phyloP scores from a whole-genome alignment of 2,113 vertebrate species.

The Nerophis ophidion region DNA sequence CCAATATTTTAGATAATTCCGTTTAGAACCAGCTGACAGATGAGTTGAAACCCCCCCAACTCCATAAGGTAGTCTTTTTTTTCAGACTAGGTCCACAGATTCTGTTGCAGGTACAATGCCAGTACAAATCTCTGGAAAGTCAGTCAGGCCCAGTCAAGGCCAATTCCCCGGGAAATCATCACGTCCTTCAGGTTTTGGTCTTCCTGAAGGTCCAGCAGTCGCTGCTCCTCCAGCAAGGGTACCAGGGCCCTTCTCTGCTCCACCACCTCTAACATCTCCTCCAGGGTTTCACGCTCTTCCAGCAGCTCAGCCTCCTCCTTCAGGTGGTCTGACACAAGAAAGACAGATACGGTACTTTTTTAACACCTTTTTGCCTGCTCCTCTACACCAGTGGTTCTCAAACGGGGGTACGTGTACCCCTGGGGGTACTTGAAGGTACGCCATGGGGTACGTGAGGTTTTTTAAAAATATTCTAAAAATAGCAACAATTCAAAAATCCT shows the following conservation, averaged over 20 bases:
- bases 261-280: conserved; percentile 94
- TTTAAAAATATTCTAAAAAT: too few relatives aligned
- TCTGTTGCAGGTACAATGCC: background rate
- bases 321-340: conserved; percentile 77
- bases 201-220: conserved; percentile 81
- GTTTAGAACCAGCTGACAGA: too few relatives aligned
- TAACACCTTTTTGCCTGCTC: too few relatives aligned
- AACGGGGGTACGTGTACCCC: too few relatives aligned
- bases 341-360: background rate
- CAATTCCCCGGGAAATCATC: conserved; percentile 82
- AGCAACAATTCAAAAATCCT: too few relatives aligned
- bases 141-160: conserved; percentile 83
- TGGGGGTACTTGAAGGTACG: too few relatives aligned
- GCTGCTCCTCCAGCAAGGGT: conserved; percentile 86
- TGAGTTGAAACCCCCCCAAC: too few relatives aligned
- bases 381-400: too few relatives aligned
- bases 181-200: conserved; percentile 84
- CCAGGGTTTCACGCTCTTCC: conserved; percentile 87
- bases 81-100: too few relatives aligned
- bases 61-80: too few relatives aligned
- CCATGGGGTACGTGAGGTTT: too few relatives aligned
- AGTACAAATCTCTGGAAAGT: conserved; percentile 4
- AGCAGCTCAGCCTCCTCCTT: conserved; percentile 83
- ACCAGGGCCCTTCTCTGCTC: conserved; percentile 90
- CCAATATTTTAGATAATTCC: too few relatives aligned